Percentiles rank a stretch among this genome's conserved stretches.
Evolutionary conservation across 2,888 invertebrate genomes (phyloP).

Genomic region (Brenthis ino): DNA sequence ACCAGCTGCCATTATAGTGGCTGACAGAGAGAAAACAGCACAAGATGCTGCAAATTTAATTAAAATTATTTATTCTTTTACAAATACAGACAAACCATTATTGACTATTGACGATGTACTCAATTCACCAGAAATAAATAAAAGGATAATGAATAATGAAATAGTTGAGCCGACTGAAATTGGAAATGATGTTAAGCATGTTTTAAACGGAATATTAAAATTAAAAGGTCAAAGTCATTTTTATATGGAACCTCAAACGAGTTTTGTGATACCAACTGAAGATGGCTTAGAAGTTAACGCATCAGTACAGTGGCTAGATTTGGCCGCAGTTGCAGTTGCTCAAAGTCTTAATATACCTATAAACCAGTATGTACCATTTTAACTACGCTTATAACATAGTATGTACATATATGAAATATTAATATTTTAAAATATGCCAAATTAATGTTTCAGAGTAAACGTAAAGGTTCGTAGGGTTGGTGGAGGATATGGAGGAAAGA

Average conservation of each 20-base stretch:
- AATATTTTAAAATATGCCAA: not conserved
- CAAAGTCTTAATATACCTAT: conserved; percentile 78
- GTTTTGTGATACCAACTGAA: conserved; percentile 85
- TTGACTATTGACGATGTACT: conserved; percentile 63
- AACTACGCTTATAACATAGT: not conserved
- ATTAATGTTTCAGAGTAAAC: conserved; percentile 75
- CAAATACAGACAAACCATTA: conserved; percentile 59
- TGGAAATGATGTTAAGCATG: conserved; percentile 64
- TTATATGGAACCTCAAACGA: conserved; percentile 88
- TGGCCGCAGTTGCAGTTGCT: conserved; percentile 82
- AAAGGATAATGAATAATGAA: conserved; percentile 54
- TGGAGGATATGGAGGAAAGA: conserved; percentile 85
- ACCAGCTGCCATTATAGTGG: conserved; percentile 84
- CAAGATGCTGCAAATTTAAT: conserved; percentile 80
- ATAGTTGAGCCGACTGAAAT: conserved; percentile 59
- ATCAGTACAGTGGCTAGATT: conserved; percentile 85
- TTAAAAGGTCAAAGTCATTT: conserved; percentile 87
- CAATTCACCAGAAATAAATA: conserved; percentile 56
- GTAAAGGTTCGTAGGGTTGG: conserved; percentile 84
- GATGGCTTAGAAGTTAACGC: conserved; percentile 86
- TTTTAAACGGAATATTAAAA: conserved; percentile 81
- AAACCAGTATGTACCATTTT: conserved; percentile 70
- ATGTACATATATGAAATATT: not conserved
- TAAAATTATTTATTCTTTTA: conserved; percentile 69
- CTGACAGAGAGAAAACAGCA: conserved; percentile 79